Conservation (phyloP, 1,140 invertebrate genomes). For the Diprion similis region DNA sequence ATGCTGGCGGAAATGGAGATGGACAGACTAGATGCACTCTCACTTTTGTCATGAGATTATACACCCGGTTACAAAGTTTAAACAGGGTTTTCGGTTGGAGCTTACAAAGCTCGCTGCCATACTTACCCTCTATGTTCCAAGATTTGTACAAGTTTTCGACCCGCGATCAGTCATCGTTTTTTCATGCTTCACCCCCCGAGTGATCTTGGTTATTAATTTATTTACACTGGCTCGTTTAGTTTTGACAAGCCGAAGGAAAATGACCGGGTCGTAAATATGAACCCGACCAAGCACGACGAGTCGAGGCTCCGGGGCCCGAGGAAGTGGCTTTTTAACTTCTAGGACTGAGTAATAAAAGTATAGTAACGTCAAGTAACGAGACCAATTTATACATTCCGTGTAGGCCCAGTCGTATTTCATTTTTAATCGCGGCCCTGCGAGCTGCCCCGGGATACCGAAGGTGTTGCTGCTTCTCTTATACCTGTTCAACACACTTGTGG, state of each 20-base stretch:
- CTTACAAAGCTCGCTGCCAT: no score
- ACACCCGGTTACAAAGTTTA: no score
- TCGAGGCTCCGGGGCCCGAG: no score
- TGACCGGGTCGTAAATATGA: background rate
- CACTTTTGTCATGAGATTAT: no score
- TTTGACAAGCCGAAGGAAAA: background rate
- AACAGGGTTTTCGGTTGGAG: no score
- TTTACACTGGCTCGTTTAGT: background rate
- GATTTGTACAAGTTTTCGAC: no score
- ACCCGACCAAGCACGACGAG: no score
- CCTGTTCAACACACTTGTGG: background rate
- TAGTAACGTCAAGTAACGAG: background rate
- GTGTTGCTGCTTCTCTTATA: background rate
- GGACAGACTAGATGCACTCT: no score
- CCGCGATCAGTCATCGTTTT: no score
- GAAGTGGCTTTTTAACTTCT: background rate
- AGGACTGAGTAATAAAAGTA: background rate
- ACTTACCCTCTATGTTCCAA: no score
- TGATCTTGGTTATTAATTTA: background rate
- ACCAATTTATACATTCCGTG: conserved; percentile 7
- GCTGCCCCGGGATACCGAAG: background rate
- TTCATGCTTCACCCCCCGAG: no score
- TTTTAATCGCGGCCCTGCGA: background rate
- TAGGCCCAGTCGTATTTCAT: conserved; percentile 5
- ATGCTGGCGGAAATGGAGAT: no score